A percentile compares a stretch with the other conserved stretches of the same genome.
Conservation (phyloP, 1,140 invertebrate genomes). For the Hyles vespertilio region DNA sequence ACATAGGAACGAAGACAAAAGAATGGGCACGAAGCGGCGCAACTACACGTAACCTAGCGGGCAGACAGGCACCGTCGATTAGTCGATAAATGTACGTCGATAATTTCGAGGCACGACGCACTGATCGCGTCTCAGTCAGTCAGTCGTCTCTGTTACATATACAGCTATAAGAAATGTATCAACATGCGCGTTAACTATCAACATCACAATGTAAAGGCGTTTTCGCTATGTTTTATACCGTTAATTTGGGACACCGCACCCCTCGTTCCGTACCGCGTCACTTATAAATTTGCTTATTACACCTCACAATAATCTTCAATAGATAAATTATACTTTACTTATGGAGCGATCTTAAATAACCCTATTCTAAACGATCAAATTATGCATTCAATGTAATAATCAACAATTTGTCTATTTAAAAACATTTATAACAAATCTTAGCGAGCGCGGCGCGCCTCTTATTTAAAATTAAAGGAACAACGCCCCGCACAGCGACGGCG, state of each 20-base stretch:
- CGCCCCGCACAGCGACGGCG: slow-evolving; percentile 17
- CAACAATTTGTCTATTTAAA: slow-evolving; percentile 67
- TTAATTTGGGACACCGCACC: slow-evolving; percentile 61
- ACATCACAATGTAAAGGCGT: slow-evolving; percentile 70
- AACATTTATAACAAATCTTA: slow-evolving; percentile 67
- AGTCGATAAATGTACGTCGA: slow-evolving; percentile 44
- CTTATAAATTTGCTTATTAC: slow-evolving; percentile 59
- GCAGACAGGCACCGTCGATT: slow-evolving; percentile 56
- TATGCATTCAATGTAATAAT: slow-evolving; percentile 66
- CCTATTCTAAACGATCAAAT: slow-evolving; percentile 73
- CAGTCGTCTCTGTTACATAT: slow-evolving; percentile 37
- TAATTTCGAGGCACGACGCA: slow-evolving; percentile 26
- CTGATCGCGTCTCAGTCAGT: slow-evolving; percentile 59
- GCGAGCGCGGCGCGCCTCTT: slow-evolving; percentile 36
- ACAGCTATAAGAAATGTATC: slow-evolving; percentile 67
- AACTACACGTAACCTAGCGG: slow-evolving; percentile 58
- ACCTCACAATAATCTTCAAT: slow-evolving; percentile 59
- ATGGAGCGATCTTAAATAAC: slow-evolving; percentile 73
- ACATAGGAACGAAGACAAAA: slow-evolving; percentile 65
- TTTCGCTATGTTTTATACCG: slow-evolving; percentile 56
- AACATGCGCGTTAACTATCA: slow-evolving; percentile 65
- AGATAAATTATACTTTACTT: slow-evolving; percentile 73
- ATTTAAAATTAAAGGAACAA: slow-evolving; percentile 54
- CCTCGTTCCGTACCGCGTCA: slow-evolving; percentile 54
- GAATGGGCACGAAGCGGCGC: slow-evolving; percentile 44